phyloP scores from a whole-genome alignment of 1,140 invertebrate genomes.

The Gonatopus flavifemur region DNA sequence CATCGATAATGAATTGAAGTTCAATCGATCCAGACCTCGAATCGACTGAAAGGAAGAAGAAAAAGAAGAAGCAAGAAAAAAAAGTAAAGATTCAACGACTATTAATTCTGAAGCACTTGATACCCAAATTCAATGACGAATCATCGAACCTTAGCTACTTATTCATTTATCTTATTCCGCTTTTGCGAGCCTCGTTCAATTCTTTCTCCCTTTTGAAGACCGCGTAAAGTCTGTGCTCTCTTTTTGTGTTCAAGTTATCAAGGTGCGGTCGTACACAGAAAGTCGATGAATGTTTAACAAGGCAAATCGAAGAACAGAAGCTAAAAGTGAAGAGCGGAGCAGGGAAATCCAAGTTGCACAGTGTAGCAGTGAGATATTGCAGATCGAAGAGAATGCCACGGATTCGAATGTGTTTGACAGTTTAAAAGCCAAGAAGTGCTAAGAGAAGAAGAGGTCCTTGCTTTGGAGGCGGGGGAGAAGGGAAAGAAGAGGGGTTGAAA shows the following conservation, averaged over 20 bases:
- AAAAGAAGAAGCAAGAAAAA: too few species aligned
- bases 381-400: slow-evolving; percentile 27
- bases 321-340: not conserved
- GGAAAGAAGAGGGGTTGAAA: slow-evolving; percentile 11
- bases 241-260: slow-evolving; percentile 51
- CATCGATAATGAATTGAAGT: too few species aligned
- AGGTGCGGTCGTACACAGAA: slow-evolving; percentile 51
- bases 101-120: too few species aligned
- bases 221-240: slow-evolving; percentile 32
- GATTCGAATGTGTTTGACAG: slow-evolving; percentile 54
- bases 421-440: slow-evolving; percentile 55
- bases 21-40: too few species aligned
- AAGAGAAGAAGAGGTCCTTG: slow-evolving; percentile 5
- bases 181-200: too few species aligned
- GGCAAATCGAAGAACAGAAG: slow-evolving; percentile 28
- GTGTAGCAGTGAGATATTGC: not conserved
- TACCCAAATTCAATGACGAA: too few species aligned
- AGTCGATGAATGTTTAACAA: slow-evolving; percentile 53
- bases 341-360: slow-evolving; percentile 39
- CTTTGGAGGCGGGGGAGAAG: slow-evolving; percentile 2
- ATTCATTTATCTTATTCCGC: too few species aligned
- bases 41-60: too few species aligned
- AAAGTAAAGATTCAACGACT: too few species aligned
- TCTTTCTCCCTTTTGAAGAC: too few species aligned
- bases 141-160: too few species aligned